phyloP scores from a whole-genome alignment of 2,888 invertebrate species.

The Callyntrura guangdongensis region DNA sequence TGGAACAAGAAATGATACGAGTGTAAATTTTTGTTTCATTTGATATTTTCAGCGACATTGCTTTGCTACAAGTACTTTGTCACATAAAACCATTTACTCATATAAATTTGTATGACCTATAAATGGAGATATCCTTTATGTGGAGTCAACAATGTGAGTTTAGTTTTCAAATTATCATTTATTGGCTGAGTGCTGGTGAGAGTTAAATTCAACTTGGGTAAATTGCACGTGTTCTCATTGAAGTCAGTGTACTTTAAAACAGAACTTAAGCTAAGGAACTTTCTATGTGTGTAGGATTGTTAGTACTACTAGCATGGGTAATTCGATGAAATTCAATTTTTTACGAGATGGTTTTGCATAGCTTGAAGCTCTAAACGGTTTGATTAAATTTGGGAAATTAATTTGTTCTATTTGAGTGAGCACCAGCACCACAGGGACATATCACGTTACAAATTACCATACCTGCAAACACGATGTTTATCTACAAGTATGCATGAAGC shows the following conservation, averaged over 20 bases:
- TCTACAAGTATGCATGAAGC: slow-evolving; percentile 18
- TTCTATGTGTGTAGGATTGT: too few species aligned
- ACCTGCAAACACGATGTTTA: slow-evolving; percentile 50
- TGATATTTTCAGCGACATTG: too few species aligned
- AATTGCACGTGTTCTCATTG: not conserved
- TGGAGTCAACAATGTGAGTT: not conserved
- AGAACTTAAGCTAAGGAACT: too few species aligned
- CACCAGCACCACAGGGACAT: slow-evolving; percentile 37
- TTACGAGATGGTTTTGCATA: slow-evolving; percentile 16
- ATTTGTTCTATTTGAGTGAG: slow-evolving; percentile 56
- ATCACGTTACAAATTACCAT: slow-evolving; percentile 65
- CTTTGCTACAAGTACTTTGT: not conserved
- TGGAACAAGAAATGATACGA: too few species aligned
- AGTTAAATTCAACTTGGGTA: not conserved
- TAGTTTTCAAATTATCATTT: not conserved
- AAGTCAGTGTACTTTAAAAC: too few species aligned
- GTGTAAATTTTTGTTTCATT: too few species aligned
- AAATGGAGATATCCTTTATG: not conserved
- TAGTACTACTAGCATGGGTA: too few species aligned
- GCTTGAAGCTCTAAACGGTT: slow-evolving; percentile 34
- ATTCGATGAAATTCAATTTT: slow-evolving; percentile 10
- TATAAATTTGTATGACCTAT: too few species aligned
- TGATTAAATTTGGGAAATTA: slow-evolving; percentile 49
- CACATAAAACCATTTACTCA: slow-evolving; percentile 16
- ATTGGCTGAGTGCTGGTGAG: not conserved